Base-by-base conservation (phyloP, 2,888 invertebrate species). In the Dryococelus australis region DNA sequence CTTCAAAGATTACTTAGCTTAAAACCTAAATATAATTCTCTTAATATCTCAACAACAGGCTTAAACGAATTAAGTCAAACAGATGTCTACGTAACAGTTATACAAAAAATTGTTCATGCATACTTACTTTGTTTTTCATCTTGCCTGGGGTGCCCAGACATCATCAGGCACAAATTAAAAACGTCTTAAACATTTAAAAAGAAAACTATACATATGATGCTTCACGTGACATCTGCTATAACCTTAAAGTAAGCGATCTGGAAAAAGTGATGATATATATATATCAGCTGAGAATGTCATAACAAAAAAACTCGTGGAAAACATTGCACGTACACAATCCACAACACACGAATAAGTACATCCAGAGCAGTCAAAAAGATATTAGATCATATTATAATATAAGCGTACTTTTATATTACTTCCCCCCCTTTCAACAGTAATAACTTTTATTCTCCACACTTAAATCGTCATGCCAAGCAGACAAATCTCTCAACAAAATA, bases 121-220 rank as follows among this genome's bases (percentile, higher is more conserved):
- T n/a, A 65, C 65, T 65, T 65, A 65, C 65, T 65, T 65, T 65
- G 65, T n/a, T 65, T 65, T 24, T 65, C 65, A 65, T 65, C 65
- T 65, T 65, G 6, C 65, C 65, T 65, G 24, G 65, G 65, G n/a
- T 65, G n/a, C 16, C 65, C 65, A 65, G 65, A 65, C 65, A 65
- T 65, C 16, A 65, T 65, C 65, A 65, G n/a, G 65, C 20, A n/a
- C 65, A 65, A 65, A 65, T 4, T 65, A 65, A 16, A 16, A 0
- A 65, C 24, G 65, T 65, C 2, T 65, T n/a, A 20, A 20, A 24
- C 6, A 65, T 65, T 65, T 65, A 10, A n/a, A 65, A 65, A 4
- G 8, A 65, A 65, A 24, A 65, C 20, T 65, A n/a, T 20, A 65
- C 65, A 65, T 24, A 20, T 65, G n/a, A 10, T 65, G 65, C 65